phyloP scores from a whole-genome alignment of 92 coral and sea anemone species.

The Zoanthus sansibaricus region DNA sequence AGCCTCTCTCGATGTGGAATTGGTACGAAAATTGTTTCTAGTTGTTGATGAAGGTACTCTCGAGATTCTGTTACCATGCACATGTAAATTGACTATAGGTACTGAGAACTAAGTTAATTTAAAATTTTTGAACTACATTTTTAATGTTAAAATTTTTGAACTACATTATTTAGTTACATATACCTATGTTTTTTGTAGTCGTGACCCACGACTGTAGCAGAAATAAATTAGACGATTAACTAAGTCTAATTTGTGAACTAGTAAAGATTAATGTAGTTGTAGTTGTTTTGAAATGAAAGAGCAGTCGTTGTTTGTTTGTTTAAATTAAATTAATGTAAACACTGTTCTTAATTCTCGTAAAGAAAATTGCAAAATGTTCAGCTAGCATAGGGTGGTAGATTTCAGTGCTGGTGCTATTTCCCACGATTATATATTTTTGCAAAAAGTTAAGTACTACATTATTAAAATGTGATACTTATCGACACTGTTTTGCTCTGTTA shows the following conservation, averaged over 20 bases:
- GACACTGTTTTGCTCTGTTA: conserved; percentile 16
- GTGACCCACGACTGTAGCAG: background rate
- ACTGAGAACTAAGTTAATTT: too few species aligned
- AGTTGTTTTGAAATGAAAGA: background rate
- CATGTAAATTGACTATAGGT: too few species aligned
- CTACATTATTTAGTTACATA: too few species aligned
- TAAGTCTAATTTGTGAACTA: background rate
- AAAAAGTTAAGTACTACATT: conserved; percentile 9
- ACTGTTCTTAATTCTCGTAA: background rate
- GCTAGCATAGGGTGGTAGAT: conserved; percentile 21
- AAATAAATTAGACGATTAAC: background rate
- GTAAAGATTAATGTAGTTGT: conserved; percentile 6
- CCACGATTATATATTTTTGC: conserved; percentile 13
- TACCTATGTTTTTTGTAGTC: too few species aligned
- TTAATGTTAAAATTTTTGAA: too few species aligned
- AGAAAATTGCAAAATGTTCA: conserved; percentile 1
- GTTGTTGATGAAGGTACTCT: too few species aligned
- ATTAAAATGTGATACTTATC: conserved; percentile 19
- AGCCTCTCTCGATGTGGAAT: too few species aligned
- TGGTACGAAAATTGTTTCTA: too few species aligned
- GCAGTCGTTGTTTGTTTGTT: background rate
- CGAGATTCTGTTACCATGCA: too few species aligned
- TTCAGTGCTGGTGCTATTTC: conserved; percentile 28
- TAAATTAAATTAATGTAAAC: conserved; percentile 10
- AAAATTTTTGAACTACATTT: too few species aligned